Base-by-base conservation (phyloP, 2,888 invertebrate species). In the Catocala fraxini region DNA sequence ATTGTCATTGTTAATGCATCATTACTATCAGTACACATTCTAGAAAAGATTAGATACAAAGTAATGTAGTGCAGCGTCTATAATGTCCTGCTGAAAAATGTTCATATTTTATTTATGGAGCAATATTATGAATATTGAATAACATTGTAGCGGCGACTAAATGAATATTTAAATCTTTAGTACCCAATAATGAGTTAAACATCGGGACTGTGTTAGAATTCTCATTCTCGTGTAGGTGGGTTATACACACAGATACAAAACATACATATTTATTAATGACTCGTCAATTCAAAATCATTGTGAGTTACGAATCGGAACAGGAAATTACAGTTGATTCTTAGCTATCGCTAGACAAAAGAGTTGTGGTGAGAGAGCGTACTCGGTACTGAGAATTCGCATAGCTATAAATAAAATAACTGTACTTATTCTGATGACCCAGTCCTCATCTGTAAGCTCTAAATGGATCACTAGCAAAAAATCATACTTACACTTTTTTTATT, bases 291-390 rank as follows among this genome's bases (percentile, higher is more conserved):
- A 53, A 80, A 77, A 80, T 77, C 71, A 72, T 72, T 61, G 61
- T 67, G 71, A 73, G 73, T 75, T 72, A 72, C 78, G 72, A 86
- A 84, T 82, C 75, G 77, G 79, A 80, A 81, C 87, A 86, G 86
- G 85, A 89, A 89, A 89, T 87, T 79, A 83, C 82, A 82, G 81
- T 79, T 78, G 79, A 83, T 80, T 87, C 74, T 77, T 75, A 82
- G 73, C 75, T 72, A 81, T 80, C 76, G 77, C 68, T 79, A 84
- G 82, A 89, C 88, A 89, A 89, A 87, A 86, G 85, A 82, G 71
- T 75, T 68, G 71, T 71, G 79, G 87, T 81, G 86, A 89, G 87
- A 89, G 88, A 88, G 88, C 77, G 80, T 83, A 85, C 73, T 47
- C 72, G 71, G 78, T 85, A 86, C 81, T 65, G 70, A 79, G 84